Base-by-base conservation (phyloP, 2,113 vertebrate species). In the Pipa parva region DNA sequence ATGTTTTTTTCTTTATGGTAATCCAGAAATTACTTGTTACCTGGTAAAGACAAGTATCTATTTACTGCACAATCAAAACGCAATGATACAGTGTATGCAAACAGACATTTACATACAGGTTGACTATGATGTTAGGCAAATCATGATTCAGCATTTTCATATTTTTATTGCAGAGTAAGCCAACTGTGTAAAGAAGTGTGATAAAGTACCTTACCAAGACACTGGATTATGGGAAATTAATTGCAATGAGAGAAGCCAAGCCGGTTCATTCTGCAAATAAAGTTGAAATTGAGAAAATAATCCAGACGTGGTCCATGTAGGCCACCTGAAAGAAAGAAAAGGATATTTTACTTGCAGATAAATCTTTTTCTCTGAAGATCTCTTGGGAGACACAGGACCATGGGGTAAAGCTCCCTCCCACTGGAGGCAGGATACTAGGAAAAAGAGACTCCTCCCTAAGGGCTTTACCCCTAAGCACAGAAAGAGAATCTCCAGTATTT, bases 1-100 rank as follows among this genome's bases (percentile, higher is more conserved):
- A 20, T 65, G 72, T n/a, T 73, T 70, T 8, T 13, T 72, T 62
- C 76, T 77, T 74, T 50, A 73, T 48, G 78, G 67, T 79, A 74
- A 74, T 75, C 75, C 28, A 63, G 72, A 76, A 73, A 71, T 63
- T 64, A 72, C 74, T 68, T 75, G 79, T 56, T 72, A 85, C 80
- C 83, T 85, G 77, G 75, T 66, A 52, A 82, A 79, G 76, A 78
- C 50, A 71, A 78, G 31, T 12, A 69, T 29, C 66, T 54, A 10
- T 61, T 61, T 54, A 69, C 24, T 60, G 20, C 24, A 21, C 24
- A 26, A 37, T 11, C 17, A 28, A 15, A 59, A 10, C 15, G 18
- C 4, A 3, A n/a, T 54, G 51, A 4, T 1, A 36, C 24, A 57
- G 29, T n/a, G 22, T 26, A 6, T 29, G 26, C 52, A 55, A 28